These are phyloP conservation scores for Pagrus major DNA, from an alignment of 2,113 vertebrate species.

Conservation along the genomic window DNA sequence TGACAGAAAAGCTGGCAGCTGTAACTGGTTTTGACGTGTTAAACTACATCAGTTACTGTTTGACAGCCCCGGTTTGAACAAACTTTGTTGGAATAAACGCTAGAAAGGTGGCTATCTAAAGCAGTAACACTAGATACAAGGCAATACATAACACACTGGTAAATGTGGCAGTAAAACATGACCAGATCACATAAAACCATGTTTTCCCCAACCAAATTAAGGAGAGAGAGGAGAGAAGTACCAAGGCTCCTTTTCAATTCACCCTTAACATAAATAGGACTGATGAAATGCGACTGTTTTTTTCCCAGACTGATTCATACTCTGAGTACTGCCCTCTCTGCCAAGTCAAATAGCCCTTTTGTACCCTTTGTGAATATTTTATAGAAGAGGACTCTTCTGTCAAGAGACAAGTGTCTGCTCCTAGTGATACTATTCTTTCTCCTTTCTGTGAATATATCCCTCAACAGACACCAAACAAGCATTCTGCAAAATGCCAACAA, in stretches of 20 bases:
- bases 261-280: conserved; percentile 1
- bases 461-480: conserved; percentile 2
- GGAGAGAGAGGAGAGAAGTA: not conserved
- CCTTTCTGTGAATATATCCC: conserved; percentile 24
- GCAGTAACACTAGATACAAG: not conserved
- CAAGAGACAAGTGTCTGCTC: conserved; percentile 28
- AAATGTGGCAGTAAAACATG: not conserved
- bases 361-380: conserved; percentile 52
- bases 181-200: not conserved
- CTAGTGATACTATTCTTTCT: conserved; percentile 14
- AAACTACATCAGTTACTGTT: not conserved
- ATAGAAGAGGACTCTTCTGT: conserved; percentile 52
- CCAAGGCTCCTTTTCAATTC: not conserved
- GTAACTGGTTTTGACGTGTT: not conserved
- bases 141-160: not conserved
- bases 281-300: conserved; percentile 25
- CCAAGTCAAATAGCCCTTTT: conserved; percentile 49
- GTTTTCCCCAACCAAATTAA: not conserved
- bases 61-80: not conserved
- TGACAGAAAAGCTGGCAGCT: not conserved
- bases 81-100: no score
- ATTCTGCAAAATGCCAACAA: conserved; percentile 20
- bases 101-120: not conserved
- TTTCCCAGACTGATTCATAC: conserved; percentile 11
- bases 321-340: conserved; percentile 28